These are phyloP conservation scores for Drosophila gaucha DNA, from an alignment of 2,888 invertebrate species.

Conservation along the genomic window DNA sequence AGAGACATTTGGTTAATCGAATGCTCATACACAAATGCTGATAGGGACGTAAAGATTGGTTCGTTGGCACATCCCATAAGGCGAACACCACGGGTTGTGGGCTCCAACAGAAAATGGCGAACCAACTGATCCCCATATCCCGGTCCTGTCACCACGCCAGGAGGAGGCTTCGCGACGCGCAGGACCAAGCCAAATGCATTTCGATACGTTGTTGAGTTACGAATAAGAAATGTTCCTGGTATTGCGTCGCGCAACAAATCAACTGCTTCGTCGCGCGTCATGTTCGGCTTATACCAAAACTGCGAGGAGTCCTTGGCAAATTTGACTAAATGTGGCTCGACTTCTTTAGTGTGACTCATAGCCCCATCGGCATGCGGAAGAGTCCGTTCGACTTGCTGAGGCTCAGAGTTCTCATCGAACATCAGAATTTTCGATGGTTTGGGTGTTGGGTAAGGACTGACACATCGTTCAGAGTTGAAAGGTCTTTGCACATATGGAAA, in stretches of 20 bases:
- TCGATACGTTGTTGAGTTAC: conserved; percentile 91
- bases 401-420: background rate
- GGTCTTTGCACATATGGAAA: conserved; percentile 95
- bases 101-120: conserved; percentile 98
- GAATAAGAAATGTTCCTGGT: conserved; percentile 97
- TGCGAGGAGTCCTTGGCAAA: conserved; percentile 96
- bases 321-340: conserved; percentile 92
- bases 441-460: conserved; percentile 66
- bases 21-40: conserved; percentile 98
- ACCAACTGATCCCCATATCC: conserved; percentile 92
- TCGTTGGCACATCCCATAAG: conserved; percentile 97
- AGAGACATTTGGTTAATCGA: conserved; percentile 98
- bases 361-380: conserved; percentile 39
- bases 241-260: conserved; percentile 92
- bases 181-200: conserved; percentile 97
- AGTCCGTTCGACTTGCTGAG: background rate
- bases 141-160: conserved; percentile 85
- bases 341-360: conserved; percentile 89
- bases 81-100: conserved; percentile 97
- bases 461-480: conserved; percentile 87
- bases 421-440: background rate
- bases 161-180: conserved; percentile 94
- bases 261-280: conserved; percentile 97
- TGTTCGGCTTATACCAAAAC: conserved; percentile 98
- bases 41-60: conserved; percentile 98